Conservation (phyloP, 2,797 vertebrate genomes). For the Cyprinodon diabolis region DNA sequence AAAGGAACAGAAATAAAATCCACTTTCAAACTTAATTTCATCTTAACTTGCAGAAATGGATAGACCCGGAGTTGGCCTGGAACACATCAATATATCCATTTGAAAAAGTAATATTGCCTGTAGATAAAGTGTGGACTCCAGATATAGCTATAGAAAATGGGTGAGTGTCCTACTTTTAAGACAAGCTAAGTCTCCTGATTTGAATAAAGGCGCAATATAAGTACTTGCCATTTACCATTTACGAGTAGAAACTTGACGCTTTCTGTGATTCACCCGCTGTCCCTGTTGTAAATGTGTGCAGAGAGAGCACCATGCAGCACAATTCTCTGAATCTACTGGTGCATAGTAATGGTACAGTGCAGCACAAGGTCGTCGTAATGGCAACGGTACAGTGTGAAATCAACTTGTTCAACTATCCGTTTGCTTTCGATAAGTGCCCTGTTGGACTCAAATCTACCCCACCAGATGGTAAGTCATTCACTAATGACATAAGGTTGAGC, state of each 20-base stretch:
- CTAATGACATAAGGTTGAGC: background rate
- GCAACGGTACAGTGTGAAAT: conserved; percentile 73
- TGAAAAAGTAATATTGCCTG: conserved; percentile 65
- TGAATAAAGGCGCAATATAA: no score
- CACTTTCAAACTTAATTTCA: background rate
- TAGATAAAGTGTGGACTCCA: conserved; percentile 75
- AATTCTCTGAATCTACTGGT: conserved; percentile 63
- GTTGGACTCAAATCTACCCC: conserved; percentile 72
- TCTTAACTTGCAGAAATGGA: conserved; percentile 64
- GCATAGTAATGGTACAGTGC: conserved; percentile 61
- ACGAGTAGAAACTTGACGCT: no score
- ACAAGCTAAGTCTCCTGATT: background rate
- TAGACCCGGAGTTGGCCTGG: conserved; percentile 70
- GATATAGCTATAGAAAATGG: conserved; percentile 71
- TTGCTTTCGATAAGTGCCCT: conserved; percentile 68
- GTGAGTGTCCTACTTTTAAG: conserved; percentile 46
- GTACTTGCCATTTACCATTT: no score
- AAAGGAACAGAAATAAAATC: background rate
- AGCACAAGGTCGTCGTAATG: conserved; percentile 54
- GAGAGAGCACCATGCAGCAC: conserved; percentile 55
- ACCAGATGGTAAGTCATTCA: conserved; percentile 45
- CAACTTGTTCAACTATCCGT: conserved; percentile 80
- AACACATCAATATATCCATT: conserved; percentile 45
- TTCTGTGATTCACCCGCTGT: background rate
- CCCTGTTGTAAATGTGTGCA: conserved; percentile 25